phyloP scores from a whole-genome alignment of 1,140 invertebrate genomes.

The Andricus grossulariae region DNA sequence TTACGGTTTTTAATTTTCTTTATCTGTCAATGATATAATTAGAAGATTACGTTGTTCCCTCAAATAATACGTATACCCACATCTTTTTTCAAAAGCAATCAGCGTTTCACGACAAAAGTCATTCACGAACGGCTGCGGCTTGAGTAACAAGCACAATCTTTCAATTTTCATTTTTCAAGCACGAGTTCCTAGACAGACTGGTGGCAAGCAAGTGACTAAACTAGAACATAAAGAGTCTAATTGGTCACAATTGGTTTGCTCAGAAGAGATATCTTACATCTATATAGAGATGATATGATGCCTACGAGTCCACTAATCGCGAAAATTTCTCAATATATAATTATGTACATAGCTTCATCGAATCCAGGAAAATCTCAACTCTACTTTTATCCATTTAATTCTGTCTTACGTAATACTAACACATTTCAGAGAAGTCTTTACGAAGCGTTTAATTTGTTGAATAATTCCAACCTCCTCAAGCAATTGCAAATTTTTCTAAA shows the following conservation, averaged over 20 bases:
- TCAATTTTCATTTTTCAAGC: background rate
- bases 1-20: too few relatives aligned
- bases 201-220: background rate
- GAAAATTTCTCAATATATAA: background rate
- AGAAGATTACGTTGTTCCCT: too few relatives aligned
- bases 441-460: too few relatives aligned
- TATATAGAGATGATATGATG: background rate
- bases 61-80: too few relatives aligned
- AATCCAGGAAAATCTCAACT: slow-evolving; percentile 1
- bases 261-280: slow-evolving; percentile 14
- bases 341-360: background rate
- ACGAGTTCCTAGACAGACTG: slow-evolving; percentile 1
- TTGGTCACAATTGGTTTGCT: slow-evolving; percentile 32
- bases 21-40: too few relatives aligned
- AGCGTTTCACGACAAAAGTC: too few relatives aligned
- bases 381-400: background rate
- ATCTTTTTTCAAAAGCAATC: too few relatives aligned
- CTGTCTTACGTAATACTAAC: background rate
- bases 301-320: background rate
- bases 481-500: too few relatives aligned
- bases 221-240: slow-evolving; percentile 30
- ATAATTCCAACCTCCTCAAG: too few relatives aligned
- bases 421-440: too few relatives aligned
- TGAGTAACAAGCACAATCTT: background rate
- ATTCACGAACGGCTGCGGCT: too few relatives aligned